phyloP scores from a whole-genome alignment of 2,888 invertebrate species.

The Amiota minor region DNA sequence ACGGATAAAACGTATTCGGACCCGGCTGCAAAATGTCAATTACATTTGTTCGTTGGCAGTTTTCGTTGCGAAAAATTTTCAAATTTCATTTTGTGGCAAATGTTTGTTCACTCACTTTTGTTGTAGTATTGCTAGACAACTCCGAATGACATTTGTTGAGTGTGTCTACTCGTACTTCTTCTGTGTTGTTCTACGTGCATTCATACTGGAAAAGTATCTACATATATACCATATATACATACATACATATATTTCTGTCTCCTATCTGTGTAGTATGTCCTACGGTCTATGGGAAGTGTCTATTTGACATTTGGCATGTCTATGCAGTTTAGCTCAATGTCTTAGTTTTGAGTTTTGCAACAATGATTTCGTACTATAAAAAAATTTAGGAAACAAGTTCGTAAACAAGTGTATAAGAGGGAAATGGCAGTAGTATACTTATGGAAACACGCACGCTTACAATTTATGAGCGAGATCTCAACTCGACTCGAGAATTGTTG shows the following conservation, averaged over 20 bases:
- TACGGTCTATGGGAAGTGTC: constrained; percentile 9
- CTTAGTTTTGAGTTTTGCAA: constrained; percentile 19
- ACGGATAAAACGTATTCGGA: background rate
- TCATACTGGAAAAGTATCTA: background rate
- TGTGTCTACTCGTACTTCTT: constrained; percentile 12
- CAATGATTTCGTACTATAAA: background rate
- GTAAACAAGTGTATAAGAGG: background rate
- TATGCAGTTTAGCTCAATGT: constrained; percentile 17
- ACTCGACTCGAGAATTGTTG: constrained; percentile 15
- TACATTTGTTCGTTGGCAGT: constrained; percentile 58
- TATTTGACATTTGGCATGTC: constrained; percentile 6
- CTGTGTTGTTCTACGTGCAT: constrained; percentile 4
- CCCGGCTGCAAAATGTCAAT: constrained; percentile 56
- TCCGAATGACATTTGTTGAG: constrained; percentile 44
- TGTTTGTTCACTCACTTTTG: background rate
- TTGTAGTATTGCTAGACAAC: background rate
- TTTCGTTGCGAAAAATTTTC: constrained; percentile 49
- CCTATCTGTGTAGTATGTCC: background rate
- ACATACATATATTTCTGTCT: constrained; percentile 33
- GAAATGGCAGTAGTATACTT: background rate
- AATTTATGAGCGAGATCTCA: constrained; percentile 27
- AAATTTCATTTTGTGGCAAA: constrained; percentile 49
- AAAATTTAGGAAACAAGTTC: background rate
- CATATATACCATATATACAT: too few species aligned
- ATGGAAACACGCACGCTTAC: constrained; percentile 31